These are phyloP conservation scores for Acanthis flammea DNA, from an alignment of 2,797 vertebrate genomes.

Conservation along the genomic window DNA sequence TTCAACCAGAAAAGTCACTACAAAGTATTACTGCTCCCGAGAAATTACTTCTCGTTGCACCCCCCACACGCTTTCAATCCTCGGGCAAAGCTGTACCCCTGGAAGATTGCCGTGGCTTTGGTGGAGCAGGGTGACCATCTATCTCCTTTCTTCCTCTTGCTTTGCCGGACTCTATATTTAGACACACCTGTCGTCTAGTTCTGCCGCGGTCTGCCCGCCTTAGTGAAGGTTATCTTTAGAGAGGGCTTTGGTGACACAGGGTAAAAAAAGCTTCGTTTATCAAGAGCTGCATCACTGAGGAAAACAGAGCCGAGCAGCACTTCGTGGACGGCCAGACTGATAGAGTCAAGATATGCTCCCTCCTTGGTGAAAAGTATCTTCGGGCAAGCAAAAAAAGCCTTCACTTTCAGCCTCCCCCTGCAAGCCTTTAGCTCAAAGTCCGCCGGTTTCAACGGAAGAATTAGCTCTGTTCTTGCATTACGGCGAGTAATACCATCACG, in stretches of 20 bases:
- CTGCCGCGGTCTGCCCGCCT: background rate
- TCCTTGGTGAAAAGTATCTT: background rate
- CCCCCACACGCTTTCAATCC: background rate
- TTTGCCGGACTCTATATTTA: background rate
- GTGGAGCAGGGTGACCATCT: too few relatives aligned
- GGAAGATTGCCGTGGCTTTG: background rate
- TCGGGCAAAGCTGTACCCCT: background rate
- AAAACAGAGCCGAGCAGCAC: background rate
- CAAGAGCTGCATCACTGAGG: too few relatives aligned
- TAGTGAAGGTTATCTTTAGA: background rate
- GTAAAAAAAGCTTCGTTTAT: background rate
- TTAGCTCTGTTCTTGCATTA: background rate
- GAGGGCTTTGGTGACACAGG: background rate
- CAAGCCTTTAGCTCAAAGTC: background rate
- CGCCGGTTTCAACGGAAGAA: rapidly evolving
- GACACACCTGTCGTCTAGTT: background rate
- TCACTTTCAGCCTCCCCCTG: background rate
- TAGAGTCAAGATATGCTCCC: background rate
- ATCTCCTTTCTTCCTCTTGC: background rate
- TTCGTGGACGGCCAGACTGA: too few relatives aligned
- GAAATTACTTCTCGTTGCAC: background rate
- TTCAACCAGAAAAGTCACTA: background rate
- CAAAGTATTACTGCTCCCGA: background rate
- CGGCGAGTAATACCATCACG: background rate
- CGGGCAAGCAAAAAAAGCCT: background rate